Evolutionary conservation across 2,888 invertebrate genomes (phyloP), one percentile per base, ranked within the genome.

Genomic region (Syrphus vitripennis): DNA sequence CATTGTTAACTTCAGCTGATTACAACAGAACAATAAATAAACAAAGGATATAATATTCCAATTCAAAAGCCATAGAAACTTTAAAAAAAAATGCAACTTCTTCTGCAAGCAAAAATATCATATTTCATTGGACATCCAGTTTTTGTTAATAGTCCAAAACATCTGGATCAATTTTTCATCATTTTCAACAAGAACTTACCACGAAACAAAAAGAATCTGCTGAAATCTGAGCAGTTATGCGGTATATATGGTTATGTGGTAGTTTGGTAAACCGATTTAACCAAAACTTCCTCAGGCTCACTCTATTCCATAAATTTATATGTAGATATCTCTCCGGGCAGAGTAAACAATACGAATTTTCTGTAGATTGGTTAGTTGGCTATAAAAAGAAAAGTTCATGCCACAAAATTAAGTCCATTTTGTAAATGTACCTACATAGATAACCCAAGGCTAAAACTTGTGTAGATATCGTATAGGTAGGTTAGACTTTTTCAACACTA

Each of bases 351-450:
- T 24, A 4, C n/a, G 37, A 24, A 40, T 24, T 5, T 61, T 24
- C 34, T 19, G 16, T 5, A 48, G 14, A 24, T 34, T 29, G n/a
- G 6, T 29, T 6, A 29, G 6, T 6, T 29, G 29, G 2, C 34
- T 4, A 40, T 12, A 61, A n/a, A 16, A 42, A 26, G 16, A 29
- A 63, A 29, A 45, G 3, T 45, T 63, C 19, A 45, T 19, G 12
- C 29, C 19, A 31, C 14, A 45, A 65, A n/a, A 65, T 65, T 45
- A 65, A 31, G 63, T 65, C 10, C 42, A 65, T 63, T 63, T n/a
- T n/a, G n/a, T n/a, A n/a, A n/a, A n/a, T n/a, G n/a, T n/a, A n/a
- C n/a, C 26, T 42, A 10, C 16, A 26, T 12, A 65, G 45, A 45
- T 31, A 19, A 19, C 65, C 65, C 26, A 45, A 65, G 65, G 65